Base-by-base conservation (phyloP, 2,888 invertebrate genomes). In the Drosophila robusta region DNA sequence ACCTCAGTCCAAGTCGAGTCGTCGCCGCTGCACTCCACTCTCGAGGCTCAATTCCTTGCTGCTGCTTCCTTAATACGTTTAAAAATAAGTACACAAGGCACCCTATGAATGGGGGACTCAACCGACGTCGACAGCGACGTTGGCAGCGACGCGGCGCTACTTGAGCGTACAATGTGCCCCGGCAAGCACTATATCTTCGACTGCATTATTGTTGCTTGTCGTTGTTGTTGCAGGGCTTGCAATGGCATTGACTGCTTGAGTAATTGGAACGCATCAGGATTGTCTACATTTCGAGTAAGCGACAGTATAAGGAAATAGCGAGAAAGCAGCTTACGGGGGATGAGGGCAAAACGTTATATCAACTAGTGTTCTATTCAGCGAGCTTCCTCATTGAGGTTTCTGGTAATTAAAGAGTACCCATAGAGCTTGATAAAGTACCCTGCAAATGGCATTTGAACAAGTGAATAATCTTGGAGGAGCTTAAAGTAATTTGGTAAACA, bases 221-320 rank as follows among this genome's bases (percentile, higher is more conserved):
- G 29, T 5, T 9, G 34, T 26, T 38, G 55, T 22, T 46, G 52
- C 9, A n/a, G 50, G 32, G 36, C 36, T 55, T 24, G 66, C 68
- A 68, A 44, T 73, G 76, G 70, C 87, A 86, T 86, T 81, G 83
- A 82, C 77, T 83, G 84, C 77, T 71, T 83, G 80, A 81, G 77
- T 77, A 87, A 80, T 80, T 83, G 81, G 80, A 63, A 71, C 67
- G 67, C 69, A 72, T 80, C 82, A 64, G 64, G 66, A 66, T 73
- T 55, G 46, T 41, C 58, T 56, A 57, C 47, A 63, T 50, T 64
- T 57, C 22, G 22, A 46, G 57, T 51, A 47, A 52, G 45, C 41
- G 50, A n/a, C 16, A 24, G 47, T 18, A 24, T 12, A 47, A 41
- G 22, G 24, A 63, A 44, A 22, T 36, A 32, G 11, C 22, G 24